Evolutionary conservation across 2,797 vertebrate genomes (phyloP).

Genomic region (Amblyopsis hoosieri): DNA sequence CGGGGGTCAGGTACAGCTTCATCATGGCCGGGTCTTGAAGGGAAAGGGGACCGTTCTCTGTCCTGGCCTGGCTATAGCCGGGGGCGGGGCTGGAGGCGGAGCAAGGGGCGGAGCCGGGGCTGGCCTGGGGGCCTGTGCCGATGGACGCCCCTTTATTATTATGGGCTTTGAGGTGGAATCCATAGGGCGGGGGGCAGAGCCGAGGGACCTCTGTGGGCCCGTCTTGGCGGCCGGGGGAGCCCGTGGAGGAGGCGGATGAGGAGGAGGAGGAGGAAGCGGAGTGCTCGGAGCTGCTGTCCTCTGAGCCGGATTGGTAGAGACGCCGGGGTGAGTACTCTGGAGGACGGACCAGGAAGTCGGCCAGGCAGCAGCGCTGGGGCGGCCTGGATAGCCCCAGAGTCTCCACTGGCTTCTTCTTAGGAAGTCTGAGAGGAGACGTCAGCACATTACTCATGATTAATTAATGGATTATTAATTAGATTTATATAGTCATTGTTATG

Average conservation of each 20-base stretch:
- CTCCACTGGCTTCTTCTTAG: constrained; percentile 71
- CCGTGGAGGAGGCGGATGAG: constrained; percentile 52
- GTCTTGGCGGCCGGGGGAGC: constrained; percentile 42
- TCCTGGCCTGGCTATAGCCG: neutral
- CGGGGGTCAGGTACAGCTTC: constrained; percentile 50
- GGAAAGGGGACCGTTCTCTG: constrained; percentile 37
- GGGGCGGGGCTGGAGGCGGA: neutral
- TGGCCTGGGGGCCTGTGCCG: constrained; percentile 23
- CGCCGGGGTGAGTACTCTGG: constrained; percentile 73
- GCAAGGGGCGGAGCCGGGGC: neutral
- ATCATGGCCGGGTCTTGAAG: constrained; percentile 46
- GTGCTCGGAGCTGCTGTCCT: constrained; percentile 87
- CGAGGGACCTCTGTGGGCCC: constrained; percentile 66
- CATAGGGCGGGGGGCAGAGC: constrained; percentile 78
- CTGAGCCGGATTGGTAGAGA: constrained; percentile 81
- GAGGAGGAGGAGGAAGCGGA: constrained; percentile 82
- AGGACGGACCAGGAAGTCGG: constrained; percentile 76
- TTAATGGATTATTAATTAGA: neutral
- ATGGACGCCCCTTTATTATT: constrained; percentile 53
- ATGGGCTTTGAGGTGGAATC: constrained; percentile 67
- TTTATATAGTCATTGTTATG: too few relatives aligned
- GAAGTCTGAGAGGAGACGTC: constrained; percentile 68
- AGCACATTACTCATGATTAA: neutral
- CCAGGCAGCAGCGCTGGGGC: constrained; percentile 73
- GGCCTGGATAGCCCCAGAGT: constrained; percentile 69